phyloP scores from a whole-genome alignment of 2,797 vertebrate genomes.

The Forpus xanthops region DNA sequence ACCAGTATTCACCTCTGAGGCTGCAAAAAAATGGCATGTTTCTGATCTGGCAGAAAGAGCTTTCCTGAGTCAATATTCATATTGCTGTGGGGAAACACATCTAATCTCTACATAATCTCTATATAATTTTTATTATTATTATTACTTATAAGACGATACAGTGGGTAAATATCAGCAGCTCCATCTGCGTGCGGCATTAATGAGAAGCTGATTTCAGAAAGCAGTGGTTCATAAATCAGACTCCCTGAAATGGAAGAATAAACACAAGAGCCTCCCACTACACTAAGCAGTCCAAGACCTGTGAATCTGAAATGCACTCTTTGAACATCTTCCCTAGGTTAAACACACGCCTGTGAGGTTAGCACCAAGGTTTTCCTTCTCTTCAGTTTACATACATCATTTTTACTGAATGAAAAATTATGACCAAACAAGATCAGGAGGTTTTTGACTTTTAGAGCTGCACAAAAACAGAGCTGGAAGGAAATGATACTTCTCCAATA shows the following conservation, averaged over 20 bases:
- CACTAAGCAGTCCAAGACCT: neutral
- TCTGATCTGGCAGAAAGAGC: conserved; percentile 22
- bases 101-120: conserved; percentile 23
- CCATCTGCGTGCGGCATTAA: neutral
- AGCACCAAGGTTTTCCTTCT: neutral
- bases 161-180: conserved; percentile 21
- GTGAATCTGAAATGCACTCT: neutral
- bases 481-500: neutral
- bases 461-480: neutral
- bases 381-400: neutral
- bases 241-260: neutral
- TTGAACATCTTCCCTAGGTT: neutral
- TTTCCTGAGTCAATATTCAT: conserved; percentile 47
- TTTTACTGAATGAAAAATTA: neutral
- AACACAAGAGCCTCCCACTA: neutral
- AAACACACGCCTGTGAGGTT: neutral
- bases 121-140: conserved; percentile 12
- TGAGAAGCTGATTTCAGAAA: neutral
- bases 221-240: neutral
- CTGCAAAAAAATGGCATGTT: conserved; percentile 37
- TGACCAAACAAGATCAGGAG: neutral
- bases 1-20: conserved; percentile 50
- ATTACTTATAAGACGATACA: conserved; percentile 29
- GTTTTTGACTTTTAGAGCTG: neutral
- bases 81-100: conserved; percentile 15